These are phyloP conservation scores for Limonius californicus DNA, from an alignment of 1,140 invertebrate genomes.

Conservation along the genomic window DNA sequence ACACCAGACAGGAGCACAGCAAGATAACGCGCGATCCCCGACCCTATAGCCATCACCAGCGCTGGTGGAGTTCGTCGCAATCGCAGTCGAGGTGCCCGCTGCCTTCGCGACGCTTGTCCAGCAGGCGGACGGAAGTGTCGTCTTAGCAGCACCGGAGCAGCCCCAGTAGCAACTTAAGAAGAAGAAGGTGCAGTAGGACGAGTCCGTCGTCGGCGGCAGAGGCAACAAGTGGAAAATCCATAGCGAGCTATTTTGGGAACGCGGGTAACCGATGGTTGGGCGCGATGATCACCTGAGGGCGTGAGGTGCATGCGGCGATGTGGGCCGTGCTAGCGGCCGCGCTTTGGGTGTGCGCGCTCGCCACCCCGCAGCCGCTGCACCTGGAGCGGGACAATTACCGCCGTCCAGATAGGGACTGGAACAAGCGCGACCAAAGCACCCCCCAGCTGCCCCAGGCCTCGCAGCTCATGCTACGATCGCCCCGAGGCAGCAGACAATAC, in stretches of 20 bases:
- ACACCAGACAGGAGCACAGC: neutral
- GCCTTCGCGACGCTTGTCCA: too few species aligned
- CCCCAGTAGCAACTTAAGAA: too few species aligned
- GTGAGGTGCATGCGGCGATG: constrained; percentile 41
- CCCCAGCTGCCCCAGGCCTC: constrained; percentile 25
- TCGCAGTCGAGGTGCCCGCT: too few species aligned
- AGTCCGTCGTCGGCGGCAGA: neutral
- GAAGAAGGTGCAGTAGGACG: neutral
- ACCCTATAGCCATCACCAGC: too few species aligned
- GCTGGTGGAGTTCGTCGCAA: too few species aligned
- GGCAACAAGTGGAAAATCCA: constrained; percentile 38
- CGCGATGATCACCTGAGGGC: constrained; percentile 42
- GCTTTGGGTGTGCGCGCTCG: constrained; percentile 45
- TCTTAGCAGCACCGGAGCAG: too few species aligned
- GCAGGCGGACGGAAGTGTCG: too few species aligned
- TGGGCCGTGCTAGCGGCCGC: constrained; percentile 43
- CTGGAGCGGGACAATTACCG: constrained; percentile 34
- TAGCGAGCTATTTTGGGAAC: constrained; percentile 1
- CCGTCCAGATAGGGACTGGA: constrained; percentile 34
- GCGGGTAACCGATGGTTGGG: constrained; percentile 29
- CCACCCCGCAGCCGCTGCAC: constrained; percentile 42
- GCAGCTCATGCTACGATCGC: constrained; percentile 61
- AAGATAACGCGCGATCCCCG: neutral
- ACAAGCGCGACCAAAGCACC: constrained; percentile 34
- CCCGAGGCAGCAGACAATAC: constrained; percentile 61